These are phyloP conservation scores for Stomatorhinus walkeri DNA, from an alignment of 2,797 vertebrate species.

Conservation along the genomic window DNA sequence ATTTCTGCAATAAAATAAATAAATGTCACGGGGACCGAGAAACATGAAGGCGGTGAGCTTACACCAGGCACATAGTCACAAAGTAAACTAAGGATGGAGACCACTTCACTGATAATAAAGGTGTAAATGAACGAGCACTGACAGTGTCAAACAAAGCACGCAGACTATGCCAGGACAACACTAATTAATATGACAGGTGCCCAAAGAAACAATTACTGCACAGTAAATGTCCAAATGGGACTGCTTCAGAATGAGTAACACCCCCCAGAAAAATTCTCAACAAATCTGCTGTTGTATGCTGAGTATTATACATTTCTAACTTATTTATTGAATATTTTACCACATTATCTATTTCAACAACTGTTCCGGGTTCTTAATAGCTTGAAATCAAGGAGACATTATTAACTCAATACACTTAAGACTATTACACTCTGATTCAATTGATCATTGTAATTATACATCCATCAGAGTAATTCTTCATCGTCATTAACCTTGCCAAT, in stretches of 20 bases:
- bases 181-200: background rate
- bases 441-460: constrained; percentile 68
- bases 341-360: background rate
- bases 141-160: background rate
- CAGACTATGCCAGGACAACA: background rate
- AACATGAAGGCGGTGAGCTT: background rate
- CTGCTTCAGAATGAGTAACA: background rate
- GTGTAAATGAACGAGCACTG: background rate
- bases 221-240: background rate
- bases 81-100: background rate
- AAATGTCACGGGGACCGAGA: background rate
- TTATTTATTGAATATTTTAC: background rate
- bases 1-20: background rate
- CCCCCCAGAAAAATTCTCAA: background rate
- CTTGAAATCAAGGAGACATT: constrained; percentile 21
- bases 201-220: background rate
- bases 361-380: constrained; percentile 13
- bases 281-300: background rate
- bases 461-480: constrained; percentile 65
- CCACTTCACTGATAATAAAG: background rate
- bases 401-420: constrained; percentile 37
- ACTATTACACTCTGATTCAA: constrained; percentile 49
- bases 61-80: background rate
- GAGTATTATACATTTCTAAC: background rate
- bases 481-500: constrained; percentile 71